Evolutionary conservation across 2,797 vertebrate species (phyloP).

Genomic region (Potorous gilbertii): DNA sequence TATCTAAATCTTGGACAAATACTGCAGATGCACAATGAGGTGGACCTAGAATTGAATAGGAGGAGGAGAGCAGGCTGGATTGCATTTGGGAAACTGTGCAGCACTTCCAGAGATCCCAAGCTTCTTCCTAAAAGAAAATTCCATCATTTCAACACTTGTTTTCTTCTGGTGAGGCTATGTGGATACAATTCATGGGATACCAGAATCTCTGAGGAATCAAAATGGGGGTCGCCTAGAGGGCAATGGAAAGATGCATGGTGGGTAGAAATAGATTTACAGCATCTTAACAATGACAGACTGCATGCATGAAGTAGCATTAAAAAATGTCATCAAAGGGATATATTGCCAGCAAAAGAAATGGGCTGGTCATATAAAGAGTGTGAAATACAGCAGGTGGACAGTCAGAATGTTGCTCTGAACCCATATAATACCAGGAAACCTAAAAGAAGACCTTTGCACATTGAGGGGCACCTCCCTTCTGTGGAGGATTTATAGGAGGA

Average conservation of each 20-base stretch:
- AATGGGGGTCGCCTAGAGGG: neutral
- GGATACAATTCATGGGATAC: neutral
- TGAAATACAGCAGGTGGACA: neutral
- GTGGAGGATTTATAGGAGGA: neutral
- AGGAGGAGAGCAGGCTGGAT: neutral
- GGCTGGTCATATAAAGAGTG: neutral
- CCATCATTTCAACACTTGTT: neutral
- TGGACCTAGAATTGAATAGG: neutral
- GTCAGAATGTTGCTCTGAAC: neutral
- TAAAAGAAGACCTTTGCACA: neutral
- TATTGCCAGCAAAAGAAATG: neutral
- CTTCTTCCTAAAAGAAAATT: slow-evolving; percentile 1
- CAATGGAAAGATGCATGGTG: neutral
- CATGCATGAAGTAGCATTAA: neutral
- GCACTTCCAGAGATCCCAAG: neutral
- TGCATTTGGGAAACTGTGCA: neutral
- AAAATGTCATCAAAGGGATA: neutral
- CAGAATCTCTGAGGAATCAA: neutral
- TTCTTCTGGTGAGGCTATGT: neutral
- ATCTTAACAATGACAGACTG: neutral
- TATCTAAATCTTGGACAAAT: neutral
- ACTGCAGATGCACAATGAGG: neutral
- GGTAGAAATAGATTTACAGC: neutral
- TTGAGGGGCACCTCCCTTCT: neutral
- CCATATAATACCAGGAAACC: neutral